Conservation (phyloP, 2,797 vertebrate genomes). For the Hoplostethus atlanticus region DNA sequence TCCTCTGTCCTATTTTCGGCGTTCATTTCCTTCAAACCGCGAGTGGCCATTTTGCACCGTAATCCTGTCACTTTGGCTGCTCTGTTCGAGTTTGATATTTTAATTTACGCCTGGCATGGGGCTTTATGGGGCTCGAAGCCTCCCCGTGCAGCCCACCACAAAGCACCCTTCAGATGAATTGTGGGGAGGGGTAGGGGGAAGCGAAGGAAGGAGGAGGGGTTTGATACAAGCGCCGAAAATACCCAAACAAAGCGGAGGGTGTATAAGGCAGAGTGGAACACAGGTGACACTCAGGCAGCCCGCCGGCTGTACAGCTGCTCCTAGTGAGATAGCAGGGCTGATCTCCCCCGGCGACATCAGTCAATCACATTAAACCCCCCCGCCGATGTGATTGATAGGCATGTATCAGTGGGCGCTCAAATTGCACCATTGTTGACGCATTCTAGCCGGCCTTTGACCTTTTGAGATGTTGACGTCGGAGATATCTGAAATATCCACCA, state of each 20-base stretch:
- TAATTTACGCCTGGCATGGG: constrained; percentile 65
- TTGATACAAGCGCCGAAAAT: constrained; percentile 21
- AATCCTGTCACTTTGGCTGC: constrained; percentile 72
- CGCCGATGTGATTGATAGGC: constrained; percentile 15
- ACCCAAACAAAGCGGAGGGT: constrained; percentile 24
- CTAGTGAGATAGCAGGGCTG: constrained; percentile 38
- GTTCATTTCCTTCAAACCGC: constrained; percentile 51
- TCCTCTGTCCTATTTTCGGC: constrained; percentile 48
- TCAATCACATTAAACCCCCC: neutral
- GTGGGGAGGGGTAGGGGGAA: constrained; percentile 9
- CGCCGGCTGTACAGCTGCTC: constrained; percentile 51
- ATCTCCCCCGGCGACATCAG: constrained; percentile 7
- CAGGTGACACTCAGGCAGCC: constrained; percentile 54
- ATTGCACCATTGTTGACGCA: too few species aligned
- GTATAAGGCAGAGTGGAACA: constrained; percentile 14
- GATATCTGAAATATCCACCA: constrained; percentile 72
- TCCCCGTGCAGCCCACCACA: constrained; percentile 32
- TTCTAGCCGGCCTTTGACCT: neutral
- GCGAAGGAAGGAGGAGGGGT: neutral
- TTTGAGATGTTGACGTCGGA: constrained; percentile 46
- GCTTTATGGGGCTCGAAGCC: constrained; percentile 60
- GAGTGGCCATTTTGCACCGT: constrained; percentile 66
- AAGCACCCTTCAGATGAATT: constrained; percentile 46
- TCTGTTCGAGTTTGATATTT: constrained; percentile 75
- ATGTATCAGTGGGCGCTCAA: neutral